Percentiles rank a stretch among this genome's conserved stretches.
These are phyloP conservation scores for Phalera bucephala DNA, from an alignment of 2,888 invertebrate genomes.

Conservation along the genomic window DNA sequence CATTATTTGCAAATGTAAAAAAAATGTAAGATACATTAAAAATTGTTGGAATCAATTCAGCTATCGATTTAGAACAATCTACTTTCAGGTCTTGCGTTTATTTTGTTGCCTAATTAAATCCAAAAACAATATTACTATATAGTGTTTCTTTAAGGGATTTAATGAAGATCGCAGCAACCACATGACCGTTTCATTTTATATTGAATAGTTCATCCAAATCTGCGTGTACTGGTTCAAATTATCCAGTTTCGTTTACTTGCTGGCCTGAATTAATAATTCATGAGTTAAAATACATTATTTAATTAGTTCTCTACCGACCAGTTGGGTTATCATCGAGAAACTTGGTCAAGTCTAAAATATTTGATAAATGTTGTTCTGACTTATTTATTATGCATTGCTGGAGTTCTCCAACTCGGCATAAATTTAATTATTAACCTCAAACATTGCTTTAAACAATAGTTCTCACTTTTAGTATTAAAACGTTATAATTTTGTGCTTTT, in stretches of 20 bases:
- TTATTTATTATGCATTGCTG: constrained; percentile 20
- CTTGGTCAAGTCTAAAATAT: constrained; percentile 16
- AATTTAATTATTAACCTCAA: constrained; percentile 16
- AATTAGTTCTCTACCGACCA: constrained; percentile 14
- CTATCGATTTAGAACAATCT: too few relatives aligned
- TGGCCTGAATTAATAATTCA: constrained; percentile 27
- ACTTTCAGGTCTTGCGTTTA: too few relatives aligned
- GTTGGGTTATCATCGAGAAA: constrained; percentile 14
- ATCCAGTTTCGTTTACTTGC: constrained; percentile 11
- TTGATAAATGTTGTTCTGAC: constrained; percentile 5
- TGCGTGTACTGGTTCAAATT: constrained; percentile 16
- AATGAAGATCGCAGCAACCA: too few relatives aligned
- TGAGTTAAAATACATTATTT: constrained; percentile 18
- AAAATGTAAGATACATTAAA: too few relatives aligned
- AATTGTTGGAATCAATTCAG: too few relatives aligned
- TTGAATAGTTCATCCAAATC: constrained; percentile 20
- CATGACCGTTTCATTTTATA: too few relatives aligned
- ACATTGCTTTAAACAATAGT: background rate
- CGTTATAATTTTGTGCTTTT: too few relatives aligned
- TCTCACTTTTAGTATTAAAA: background rate
- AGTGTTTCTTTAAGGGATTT: too few relatives aligned
- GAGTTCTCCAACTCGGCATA: constrained; percentile 7
- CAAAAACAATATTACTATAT: too few relatives aligned
- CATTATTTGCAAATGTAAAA: too few relatives aligned
- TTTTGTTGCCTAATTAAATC: too few relatives aligned